Conservation (phyloP, 2,888 invertebrate species). For the Nasonia oneida region DNA sequence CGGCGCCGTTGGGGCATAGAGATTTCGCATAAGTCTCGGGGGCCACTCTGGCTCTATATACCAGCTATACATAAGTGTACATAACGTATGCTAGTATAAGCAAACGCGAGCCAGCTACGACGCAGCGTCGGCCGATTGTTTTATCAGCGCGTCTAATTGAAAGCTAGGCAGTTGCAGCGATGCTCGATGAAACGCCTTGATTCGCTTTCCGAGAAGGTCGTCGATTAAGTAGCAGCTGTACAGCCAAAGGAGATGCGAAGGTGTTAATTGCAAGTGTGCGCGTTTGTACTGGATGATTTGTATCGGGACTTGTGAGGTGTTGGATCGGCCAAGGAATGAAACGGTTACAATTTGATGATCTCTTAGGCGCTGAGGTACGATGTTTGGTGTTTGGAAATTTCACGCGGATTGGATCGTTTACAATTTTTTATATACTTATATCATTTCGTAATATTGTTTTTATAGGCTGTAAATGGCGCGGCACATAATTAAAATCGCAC, state of each 20-base stretch:
- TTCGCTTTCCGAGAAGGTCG: slow-evolving; percentile 39
- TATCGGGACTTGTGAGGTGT: not conserved
- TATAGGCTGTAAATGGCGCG: not conserved
- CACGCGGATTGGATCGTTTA: not conserved
- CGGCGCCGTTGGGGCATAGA: not conserved
- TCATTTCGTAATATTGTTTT: too few species aligned
- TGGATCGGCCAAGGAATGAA: not conserved
- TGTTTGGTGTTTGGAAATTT: not conserved
- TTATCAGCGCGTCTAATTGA: slow-evolving; percentile 41
- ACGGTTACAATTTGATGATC: not conserved
- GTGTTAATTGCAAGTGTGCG: not conserved
- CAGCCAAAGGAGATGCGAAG: not conserved
- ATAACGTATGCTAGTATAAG: not conserved
- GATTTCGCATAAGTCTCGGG: not conserved
- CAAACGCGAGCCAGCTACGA: not conserved
- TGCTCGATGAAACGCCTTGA: slow-evolving; percentile 9
- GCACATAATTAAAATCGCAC: not conserved
- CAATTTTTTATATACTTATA: not conserved
- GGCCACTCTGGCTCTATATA: not conserved
- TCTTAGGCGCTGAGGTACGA: not conserved
- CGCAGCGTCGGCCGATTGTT: slow-evolving; percentile 20
- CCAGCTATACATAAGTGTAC: not conserved
- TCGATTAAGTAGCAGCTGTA: not conserved
- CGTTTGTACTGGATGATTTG: not conserved
- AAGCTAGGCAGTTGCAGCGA: not conserved